These are phyloP conservation scores for Drosophila macrospina DNA, from an alignment of 2,888 invertebrate species.

Conservation along the genomic window DNA sequence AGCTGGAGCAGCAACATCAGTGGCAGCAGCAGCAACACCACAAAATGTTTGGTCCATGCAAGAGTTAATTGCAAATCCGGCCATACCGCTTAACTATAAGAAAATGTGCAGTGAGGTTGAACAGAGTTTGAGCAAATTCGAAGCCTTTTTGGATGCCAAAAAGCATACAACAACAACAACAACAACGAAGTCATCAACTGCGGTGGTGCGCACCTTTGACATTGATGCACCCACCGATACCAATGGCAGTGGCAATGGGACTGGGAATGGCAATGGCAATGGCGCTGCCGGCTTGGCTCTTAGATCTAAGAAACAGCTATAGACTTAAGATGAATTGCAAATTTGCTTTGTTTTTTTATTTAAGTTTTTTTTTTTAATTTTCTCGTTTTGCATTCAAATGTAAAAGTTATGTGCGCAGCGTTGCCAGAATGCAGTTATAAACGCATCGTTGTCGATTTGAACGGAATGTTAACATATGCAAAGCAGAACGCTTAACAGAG, in stretches of 20 bases:
- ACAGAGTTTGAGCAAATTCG: slow-evolving; percentile 83
- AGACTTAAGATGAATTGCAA: slow-evolving; percentile 21
- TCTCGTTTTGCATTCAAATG: not conserved
- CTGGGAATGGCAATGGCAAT: slow-evolving; percentile 23
- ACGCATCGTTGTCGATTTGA: no score
- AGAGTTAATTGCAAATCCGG: slow-evolving; percentile 84
- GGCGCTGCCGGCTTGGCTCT: slow-evolving; percentile 78
- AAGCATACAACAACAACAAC: slow-evolving; percentile 33
- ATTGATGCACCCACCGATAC: slow-evolving; percentile 86
- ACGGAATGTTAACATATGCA: no score
- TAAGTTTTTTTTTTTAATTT: no score
- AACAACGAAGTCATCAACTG: slow-evolving; percentile 8
- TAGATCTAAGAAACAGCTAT: slow-evolving; percentile 69
- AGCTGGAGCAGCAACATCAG: slow-evolving; percentile 3
- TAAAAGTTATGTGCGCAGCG: slow-evolving; percentile 15
- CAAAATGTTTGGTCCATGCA: slow-evolving; percentile 84
- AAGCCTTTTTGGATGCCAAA: slow-evolving; percentile 81
- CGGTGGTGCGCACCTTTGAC: slow-evolving; percentile 85
- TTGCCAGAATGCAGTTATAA: slow-evolving; percentile 1
- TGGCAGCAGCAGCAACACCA: slow-evolving; percentile 31
- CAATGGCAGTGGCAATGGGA: slow-evolving; percentile 7
- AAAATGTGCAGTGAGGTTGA: slow-evolving; percentile 85
- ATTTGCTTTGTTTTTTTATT: no score
- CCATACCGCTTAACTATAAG: slow-evolving; percentile 84
- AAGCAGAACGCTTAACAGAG: no score